phyloP scores from a whole-genome alignment of 23 tunicate genomes.

The Trididemnum miniatum region DNA sequence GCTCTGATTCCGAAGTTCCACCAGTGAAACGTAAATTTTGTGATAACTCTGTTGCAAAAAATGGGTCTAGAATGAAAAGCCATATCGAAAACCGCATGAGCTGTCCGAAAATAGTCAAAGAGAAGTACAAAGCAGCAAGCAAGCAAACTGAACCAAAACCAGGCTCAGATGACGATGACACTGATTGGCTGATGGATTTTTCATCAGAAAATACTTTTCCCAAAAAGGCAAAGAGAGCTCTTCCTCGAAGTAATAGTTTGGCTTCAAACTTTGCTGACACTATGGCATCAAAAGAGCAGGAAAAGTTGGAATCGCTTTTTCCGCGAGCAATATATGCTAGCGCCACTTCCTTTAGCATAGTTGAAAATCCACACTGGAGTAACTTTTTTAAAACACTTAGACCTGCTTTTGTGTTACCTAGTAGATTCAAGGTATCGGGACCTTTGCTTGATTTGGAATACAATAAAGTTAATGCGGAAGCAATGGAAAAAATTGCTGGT shows the following conservation, averaged over 20 bases:
- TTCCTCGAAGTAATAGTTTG: neutral
- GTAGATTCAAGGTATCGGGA: neutral
- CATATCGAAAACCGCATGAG: neutral
- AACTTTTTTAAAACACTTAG: too few species aligned
- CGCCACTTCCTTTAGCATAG: neutral
- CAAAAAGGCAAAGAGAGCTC: neutral
- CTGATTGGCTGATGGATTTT: neutral
- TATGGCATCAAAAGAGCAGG: neutral
- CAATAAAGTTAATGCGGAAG: neutral
- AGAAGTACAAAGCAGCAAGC: neutral
- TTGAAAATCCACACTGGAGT: neutral
- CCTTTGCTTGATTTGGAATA: neutral
- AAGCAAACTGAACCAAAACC: too few species aligned
- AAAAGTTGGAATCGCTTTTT: too few species aligned
- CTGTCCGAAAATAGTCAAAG: slow-evolving; percentile 1
- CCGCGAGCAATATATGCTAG: too few species aligned
- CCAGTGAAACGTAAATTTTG: neutral
- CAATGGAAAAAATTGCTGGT: neutral
- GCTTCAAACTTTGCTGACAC: neutral
- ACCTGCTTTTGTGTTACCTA: too few species aligned
- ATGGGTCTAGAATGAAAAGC: neutral
- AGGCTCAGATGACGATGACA: neutral
- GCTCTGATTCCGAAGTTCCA: neutral
- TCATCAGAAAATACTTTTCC: neutral
- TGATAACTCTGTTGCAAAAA: neutral